Evolutionary conservation across 2,888 invertebrate species (phyloP), one percentile per base, ranked within the genome.

Genomic region (Stenichneumon culpator): DNA sequence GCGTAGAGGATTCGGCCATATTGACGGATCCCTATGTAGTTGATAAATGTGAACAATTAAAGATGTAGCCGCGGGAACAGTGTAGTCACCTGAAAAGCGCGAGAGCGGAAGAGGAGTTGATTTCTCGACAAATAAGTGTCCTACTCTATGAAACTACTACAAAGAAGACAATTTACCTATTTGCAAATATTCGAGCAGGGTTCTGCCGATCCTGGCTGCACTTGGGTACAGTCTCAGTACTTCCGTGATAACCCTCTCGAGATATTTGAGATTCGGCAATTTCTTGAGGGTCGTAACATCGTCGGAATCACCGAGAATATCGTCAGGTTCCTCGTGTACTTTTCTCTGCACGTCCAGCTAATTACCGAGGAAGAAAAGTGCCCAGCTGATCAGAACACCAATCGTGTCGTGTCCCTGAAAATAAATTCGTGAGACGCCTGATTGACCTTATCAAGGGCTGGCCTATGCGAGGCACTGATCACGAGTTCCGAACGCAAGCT

Each of bases 141-240:
- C 63, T 16, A 22, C 47, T 50, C 3, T 3, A n/a, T 50, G 28
- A 3, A 11, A 19, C 16, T 11, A n/a, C 9, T 6, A 22, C 47
- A 22, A 77, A 32, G 28, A 11, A 25, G 11, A 36, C 19, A 52
- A 83, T 84, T 84, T 84, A 36, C 36, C 36, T 9, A 36, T 36
- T 36, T 9, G 7, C 7, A 36, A 4, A 9, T 36, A 9, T 1
- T 95, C 94, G 0, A 91, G 90, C 3, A 95, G 86, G 25, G 88
- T 88, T 75, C 96, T 93, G 32, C 95, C 94, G 82, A 95, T 94
- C 52, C 94, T 90, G 1, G 96, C 95, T 19, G 95, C 95, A 16
- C 95, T 94, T 0, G 96, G 95, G 91, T 95, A 95, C 9, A 95
- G 88, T 73, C 96, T 93, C n/a, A 96, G 89, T 0, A 36, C 36